Evolutionary conservation across 1,140 invertebrate genomes (phyloP), one percentile per base, ranked within the genome.

Genomic region (Kradibia gibbosae): DNA sequence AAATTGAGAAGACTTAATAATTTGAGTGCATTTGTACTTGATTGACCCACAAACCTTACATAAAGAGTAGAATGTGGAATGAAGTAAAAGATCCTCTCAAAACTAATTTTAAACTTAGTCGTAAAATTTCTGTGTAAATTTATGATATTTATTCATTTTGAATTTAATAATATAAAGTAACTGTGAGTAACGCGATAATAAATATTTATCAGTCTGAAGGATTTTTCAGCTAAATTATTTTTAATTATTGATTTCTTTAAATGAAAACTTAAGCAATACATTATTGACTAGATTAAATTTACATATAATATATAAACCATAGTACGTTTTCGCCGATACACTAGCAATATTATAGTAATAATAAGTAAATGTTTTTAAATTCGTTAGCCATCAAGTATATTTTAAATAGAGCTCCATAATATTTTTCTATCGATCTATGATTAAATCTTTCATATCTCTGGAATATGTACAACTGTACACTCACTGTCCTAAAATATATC

Each of bases 401-500:
- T 67, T 39, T 36, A 28, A 67, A 39, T 20, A 11, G 11, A 3
- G 4, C 34, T 39, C 10, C 36, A 39, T 36, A 67, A 67, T n/a
- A 15, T 3, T 39, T 39, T 10, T 8, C 25, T 36, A 17, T 67
- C 62, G 62, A 67, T 67, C 22, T 0, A 20, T 22, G 62, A 67
- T 67, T 39, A n/a, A 67, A 67, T 67, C 62, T 57, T 25, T 65
- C 62, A 39, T 67, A 67, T 67, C 62, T 67, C 20, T 67, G 17
- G 20, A 39, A 67, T 67, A 39, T 53, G 25, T 22, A 7, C 5
- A 39, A 8, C n/a, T n/a, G 5, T 39, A 67, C 4, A 7, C 1
- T 67, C 50, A 17, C n/a, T n/a, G 50, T 17, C 10, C 3, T 67
- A 39, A 10, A 39, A 67, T 67, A n/a, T n/a, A 67, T 67, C 20